Evolutionary conservation across 2,113 vertebrate species (phyloP).

Genomic region (Elephantulus edwardii): DNA sequence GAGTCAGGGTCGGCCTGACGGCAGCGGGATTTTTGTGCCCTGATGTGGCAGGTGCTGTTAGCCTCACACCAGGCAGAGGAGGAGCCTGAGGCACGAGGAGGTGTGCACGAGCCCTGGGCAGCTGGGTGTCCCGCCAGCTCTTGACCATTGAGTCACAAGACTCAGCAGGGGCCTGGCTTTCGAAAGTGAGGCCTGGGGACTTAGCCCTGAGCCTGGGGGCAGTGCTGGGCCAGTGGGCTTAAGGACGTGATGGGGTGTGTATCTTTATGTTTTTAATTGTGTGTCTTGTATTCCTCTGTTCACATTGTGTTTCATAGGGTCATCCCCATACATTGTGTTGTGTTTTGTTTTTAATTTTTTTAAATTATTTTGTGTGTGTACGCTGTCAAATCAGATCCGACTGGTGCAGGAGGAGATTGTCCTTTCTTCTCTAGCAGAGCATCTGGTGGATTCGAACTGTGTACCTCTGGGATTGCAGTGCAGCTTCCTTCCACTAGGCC

Average conservation of each 20-base stretch:
- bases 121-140: not conserved
- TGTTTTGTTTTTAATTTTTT: too few species aligned
- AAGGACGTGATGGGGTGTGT: not conserved
- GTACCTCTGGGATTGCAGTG: too few species aligned
- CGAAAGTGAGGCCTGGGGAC: not conserved
- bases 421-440: too few species aligned
- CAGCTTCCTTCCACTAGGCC: too few species aligned
- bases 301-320: too few species aligned
- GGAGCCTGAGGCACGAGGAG: not conserved
- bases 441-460: too few species aligned
- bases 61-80: rapidly evolving
- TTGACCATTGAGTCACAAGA: rapidly evolving
- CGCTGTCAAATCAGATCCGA: too few species aligned
- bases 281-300: too few species aligned
- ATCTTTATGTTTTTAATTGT: too few species aligned
- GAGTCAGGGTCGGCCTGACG: not conserved
- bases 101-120: not conserved
- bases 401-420: too few species aligned
- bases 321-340: too few species aligned
- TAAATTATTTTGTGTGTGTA: too few species aligned
- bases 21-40: not conserved
- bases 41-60: not conserved
- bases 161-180: not conserved
- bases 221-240: not conserved
- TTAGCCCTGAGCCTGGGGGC: not conserved